Evolutionary conservation across 2,888 invertebrate species (phyloP).

Genomic region (Diarsia dahlii): DNA sequence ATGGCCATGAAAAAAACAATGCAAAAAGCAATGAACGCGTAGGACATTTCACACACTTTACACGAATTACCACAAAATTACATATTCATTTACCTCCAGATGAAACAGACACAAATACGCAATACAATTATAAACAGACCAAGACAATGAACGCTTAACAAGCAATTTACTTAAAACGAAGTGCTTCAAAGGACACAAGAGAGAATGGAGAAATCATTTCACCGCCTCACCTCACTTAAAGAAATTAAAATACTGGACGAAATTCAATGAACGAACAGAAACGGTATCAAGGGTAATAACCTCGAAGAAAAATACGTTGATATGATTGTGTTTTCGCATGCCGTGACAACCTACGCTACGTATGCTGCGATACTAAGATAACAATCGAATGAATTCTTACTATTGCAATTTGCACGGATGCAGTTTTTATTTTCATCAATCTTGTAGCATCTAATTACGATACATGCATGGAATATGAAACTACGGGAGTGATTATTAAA

Average conservation of each 20-base stretch:
- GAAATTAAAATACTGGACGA: slow-evolving; percentile 52
- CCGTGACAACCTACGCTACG: slow-evolving; percentile 51
- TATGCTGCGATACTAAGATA: slow-evolving; percentile 45
- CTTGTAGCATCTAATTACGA: slow-evolving; percentile 10
- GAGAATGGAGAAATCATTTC: slow-evolving; percentile 52
- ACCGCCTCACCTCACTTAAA: slow-evolving; percentile 42
- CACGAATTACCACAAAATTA: slow-evolving; percentile 10
- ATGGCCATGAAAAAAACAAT: slow-evolving; percentile 51
- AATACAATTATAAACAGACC: slow-evolving; percentile 28
- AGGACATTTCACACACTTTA: slow-evolving; percentile 50
- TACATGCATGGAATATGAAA: slow-evolving; percentile 27
- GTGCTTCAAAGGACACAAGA: slow-evolving; percentile 28
- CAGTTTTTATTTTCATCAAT: slow-evolving; percentile 13
- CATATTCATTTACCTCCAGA: slow-evolving; percentile 29
- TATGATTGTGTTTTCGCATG: slow-evolving; percentile 61
- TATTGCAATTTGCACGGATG: slow-evolving; percentile 2
- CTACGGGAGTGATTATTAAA: slow-evolving; percentile 3
- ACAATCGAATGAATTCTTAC: slow-evolving; percentile 33
- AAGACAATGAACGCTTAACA: slow-evolving; percentile 23
- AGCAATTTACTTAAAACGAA: slow-evolving; percentile 52
- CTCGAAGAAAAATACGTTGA: slow-evolving; percentile 46
- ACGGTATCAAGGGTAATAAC: slow-evolving; percentile 48
- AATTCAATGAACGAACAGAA: slow-evolving; percentile 45
- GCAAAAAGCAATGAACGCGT: slow-evolving; percentile 16
- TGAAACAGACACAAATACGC: slow-evolving; percentile 11